These are phyloP conservation scores for Oryzias celebensis DNA, from an alignment of 2,113 vertebrate species.

Conservation along the genomic window DNA sequence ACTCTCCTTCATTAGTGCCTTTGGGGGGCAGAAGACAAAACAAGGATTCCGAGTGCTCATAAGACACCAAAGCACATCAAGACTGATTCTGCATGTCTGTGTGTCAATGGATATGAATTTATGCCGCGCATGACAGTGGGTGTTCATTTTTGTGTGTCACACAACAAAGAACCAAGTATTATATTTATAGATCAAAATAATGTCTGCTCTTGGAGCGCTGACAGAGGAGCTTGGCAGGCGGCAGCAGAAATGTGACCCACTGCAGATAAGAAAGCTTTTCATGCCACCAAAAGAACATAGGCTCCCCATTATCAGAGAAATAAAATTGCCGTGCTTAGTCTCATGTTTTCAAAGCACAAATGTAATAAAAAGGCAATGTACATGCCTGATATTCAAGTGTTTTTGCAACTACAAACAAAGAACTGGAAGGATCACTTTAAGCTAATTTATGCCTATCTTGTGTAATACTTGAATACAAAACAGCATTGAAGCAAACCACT, in stretches of 20 bases:
- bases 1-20: slow-evolving; percentile 39
- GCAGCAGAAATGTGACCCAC: slow-evolving; percentile 50
- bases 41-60: slow-evolving; percentile 27
- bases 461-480: no score
- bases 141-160: slow-evolving; percentile 17
- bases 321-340: slow-evolving; percentile 10
- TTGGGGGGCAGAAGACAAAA: slow-evolving; percentile 23
- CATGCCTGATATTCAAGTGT: neutral
- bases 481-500: neutral
- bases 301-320: slow-evolving; percentile 25
- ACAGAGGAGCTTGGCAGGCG: slow-evolving; percentile 52
- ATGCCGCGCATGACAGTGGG: slow-evolving; percentile 20
- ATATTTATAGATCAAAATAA: slow-evolving; percentile 68
- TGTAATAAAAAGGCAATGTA: neutral
- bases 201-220: slow-evolving; percentile 33
- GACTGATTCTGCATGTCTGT: slow-evolving; percentile 5
- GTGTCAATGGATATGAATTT: slow-evolving; percentile 7
- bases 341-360: slow-evolving; percentile 19
- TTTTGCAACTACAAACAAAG: neutral
- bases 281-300: slow-evolving; percentile 5
- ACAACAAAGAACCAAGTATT: slow-evolving; percentile 39
- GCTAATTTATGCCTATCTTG: neutral
- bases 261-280: slow-evolving; percentile 42
- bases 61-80: slow-evolving; percentile 22
- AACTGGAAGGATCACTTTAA: neutral